Evolutionary conservation across 2,888 invertebrate species (phyloP), one percentile per base, ranked within the genome.

Genomic region (Microplitis deprimator): DNA sequence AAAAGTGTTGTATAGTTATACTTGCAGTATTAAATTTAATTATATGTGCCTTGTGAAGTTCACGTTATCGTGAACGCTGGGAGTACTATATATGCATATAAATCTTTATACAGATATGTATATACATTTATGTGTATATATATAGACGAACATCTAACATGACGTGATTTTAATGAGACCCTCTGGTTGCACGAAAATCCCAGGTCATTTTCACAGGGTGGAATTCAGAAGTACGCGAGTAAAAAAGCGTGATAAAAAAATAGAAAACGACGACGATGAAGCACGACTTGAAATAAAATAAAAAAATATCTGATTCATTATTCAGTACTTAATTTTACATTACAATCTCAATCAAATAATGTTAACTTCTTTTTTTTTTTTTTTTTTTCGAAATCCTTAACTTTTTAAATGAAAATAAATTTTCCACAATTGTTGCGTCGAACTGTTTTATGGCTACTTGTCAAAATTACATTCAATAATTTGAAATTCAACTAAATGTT

Each of bases 11-110:
- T 86, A 85, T 87, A 83, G 83, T 84, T 79, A 80, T 68, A 79
- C 78, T 80, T 77, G 79, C 76, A 81, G 83, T 85, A 86, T 86
- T 86, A 83, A 87, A 86, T 87, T 87, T 85, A 86, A 83, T 84
- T 83, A 81, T 83, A 82, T 82, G 81, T 78, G 80, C 81, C 82
- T 83, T 83, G 79, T 81, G 39, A 83, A 83, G 83, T 85, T 84
- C 83, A 82, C 82, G 81, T 84, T 81, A 82, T 83, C 81, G 74
- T 75, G 74, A 38, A 40, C 8, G 10, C 50, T 50, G 69, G 39
- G 38, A 60, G 62, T 16, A 62, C 7, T 50, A 50, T 50, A 50
- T 50, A 50, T 50, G 13, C 50, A 50, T 50, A 50, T 50, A 50
- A 13, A 50, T 50, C 50, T 50, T 50, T 50, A 50, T 50, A 50